Base-by-base conservation (phyloP, 1,140 invertebrate species). In the Rhynchophorus ferrugineus region DNA sequence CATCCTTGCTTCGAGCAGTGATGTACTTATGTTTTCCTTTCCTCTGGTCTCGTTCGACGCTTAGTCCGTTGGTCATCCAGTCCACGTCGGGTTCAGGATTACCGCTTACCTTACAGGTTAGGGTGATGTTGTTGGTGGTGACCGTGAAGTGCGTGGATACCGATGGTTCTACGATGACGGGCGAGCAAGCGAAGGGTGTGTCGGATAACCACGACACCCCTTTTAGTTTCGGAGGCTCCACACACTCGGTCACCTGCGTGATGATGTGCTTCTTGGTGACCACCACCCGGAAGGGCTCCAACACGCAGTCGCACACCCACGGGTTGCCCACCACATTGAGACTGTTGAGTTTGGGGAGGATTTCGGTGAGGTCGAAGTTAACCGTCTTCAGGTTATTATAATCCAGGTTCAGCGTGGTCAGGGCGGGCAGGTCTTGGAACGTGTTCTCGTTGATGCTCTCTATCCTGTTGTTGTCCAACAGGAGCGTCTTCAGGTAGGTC, bases 241-340 rank as follows among this genome's bases (percentile, higher is more conserved):
- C 69, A 64, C 89, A 92, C 2, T 74, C 72, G 3, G 86, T 88
- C 0, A 81, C 78, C 6, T 78, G 74, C 0, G 82, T 82, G 51
- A 88, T 85, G 0, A 89, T 68, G n/a, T 85, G 84, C 24, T 75
- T 75, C 21, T 76, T 73, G 0, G 87, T 77, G 7, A 83, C 74
- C 79, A 83, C 91, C 57, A 89, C 78, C 17, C 87, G 76, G 54
- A 95, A 88, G 5, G 74, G 75, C 59, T 87, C 82, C 38, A 95
- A 69, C 48, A 82, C 77, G 60, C 91, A 95, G 67, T 93, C 88
- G 63, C 91, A 95, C 35, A 82, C 78, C 91, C 91, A 95, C 0
- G 83, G 84, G 67, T 95, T 95, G 48, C 83, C 80, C 46, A 83
- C 77, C 0, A 95, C 71, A 44, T 82, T 84, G 1, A 94, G 69